A percentile compares a stretch with the other conserved stretches of the same genome.
Evolutionary conservation across 2,888 invertebrate species (phyloP).

Genomic region (Epistrophe grossulariae): DNA sequence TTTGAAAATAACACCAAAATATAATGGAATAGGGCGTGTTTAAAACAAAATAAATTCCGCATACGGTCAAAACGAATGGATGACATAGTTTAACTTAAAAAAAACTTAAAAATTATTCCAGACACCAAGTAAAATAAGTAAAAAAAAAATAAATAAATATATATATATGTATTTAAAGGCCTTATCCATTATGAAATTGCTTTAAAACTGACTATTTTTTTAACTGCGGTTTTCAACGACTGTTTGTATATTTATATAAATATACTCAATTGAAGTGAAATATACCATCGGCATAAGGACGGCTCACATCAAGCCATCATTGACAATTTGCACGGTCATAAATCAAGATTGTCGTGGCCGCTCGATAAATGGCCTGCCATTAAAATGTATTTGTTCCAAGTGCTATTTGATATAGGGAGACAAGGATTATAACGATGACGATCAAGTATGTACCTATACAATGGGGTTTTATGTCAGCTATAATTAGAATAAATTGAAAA

Average conservation of each 20-base stretch:
- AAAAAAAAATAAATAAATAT: not conserved
- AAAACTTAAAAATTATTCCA: too few relatives aligned
- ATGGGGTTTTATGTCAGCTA: not conserved
- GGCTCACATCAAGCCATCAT: slow-evolving; percentile 48
- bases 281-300: slow-evolving; percentile 34
- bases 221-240: slow-evolving; percentile 3
- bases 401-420: slow-evolving; percentile 60
- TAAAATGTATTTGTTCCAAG: slow-evolving; percentile 68
- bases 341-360: slow-evolving; percentile 60
- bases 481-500: not conserved
- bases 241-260: not conserved
- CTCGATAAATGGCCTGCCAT: slow-evolving; percentile 48
- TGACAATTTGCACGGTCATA: slow-evolving; percentile 66
- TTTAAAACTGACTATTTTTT: not conserved
- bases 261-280: slow-evolving; percentile 45
- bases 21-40: too few relatives aligned
- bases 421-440: not conserved
- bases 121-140: not conserved
- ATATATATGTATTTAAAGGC: not conserved
- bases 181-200: slow-evolving; percentile 26
- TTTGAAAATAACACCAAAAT: too few relatives aligned
- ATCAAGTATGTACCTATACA: not conserved
- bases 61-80: too few relatives aligned
- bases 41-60: too few relatives aligned
- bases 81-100: too few relatives aligned